These are phyloP conservation scores for Cabera pusaria DNA, from an alignment of 2,888 invertebrate genomes.

Conservation along the genomic window DNA sequence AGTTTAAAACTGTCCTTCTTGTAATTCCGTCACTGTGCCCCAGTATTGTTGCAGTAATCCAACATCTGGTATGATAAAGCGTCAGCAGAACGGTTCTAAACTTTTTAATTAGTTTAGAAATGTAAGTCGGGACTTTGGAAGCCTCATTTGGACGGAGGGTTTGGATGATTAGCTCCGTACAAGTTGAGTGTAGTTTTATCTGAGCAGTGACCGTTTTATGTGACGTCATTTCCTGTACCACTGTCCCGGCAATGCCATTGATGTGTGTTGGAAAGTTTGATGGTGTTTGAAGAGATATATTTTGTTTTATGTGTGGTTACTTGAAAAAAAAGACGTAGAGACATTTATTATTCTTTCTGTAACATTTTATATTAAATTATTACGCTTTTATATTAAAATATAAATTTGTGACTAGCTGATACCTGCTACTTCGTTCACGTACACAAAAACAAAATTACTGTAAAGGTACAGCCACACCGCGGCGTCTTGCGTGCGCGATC, in stretches of 20 bases:
- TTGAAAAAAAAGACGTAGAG: no score
- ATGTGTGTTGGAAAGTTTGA: no score
- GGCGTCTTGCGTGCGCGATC: no score
- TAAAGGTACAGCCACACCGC: no score
- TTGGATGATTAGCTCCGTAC: conserved; percentile 13
- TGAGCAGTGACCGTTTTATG: not conserved
- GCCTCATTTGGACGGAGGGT: conserved; percentile 13
- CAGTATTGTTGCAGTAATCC: conserved; percentile 24
- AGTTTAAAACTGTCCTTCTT: not conserved
- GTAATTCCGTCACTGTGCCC: not conserved
- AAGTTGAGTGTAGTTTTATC: conserved; percentile 12
- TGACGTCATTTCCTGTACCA: not conserved
- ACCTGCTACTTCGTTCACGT: no score
- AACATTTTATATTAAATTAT: no score
- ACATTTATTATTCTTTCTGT: no score
- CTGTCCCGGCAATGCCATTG: not conserved
- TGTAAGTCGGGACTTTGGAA: conserved; percentile 17
- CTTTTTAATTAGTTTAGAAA: conserved; percentile 35
- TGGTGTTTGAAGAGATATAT: no score
- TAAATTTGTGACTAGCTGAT: no score
- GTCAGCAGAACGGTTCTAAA: conserved; percentile 26
- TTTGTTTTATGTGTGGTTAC: no score
- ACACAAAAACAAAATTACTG: no score
- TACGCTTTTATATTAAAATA: no score
- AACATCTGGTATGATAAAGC: conserved; percentile 31